Evolutionary conservation across 2,797 vertebrate genomes (phyloP).

Genomic region (Phataginus tetradactyla): DNA sequence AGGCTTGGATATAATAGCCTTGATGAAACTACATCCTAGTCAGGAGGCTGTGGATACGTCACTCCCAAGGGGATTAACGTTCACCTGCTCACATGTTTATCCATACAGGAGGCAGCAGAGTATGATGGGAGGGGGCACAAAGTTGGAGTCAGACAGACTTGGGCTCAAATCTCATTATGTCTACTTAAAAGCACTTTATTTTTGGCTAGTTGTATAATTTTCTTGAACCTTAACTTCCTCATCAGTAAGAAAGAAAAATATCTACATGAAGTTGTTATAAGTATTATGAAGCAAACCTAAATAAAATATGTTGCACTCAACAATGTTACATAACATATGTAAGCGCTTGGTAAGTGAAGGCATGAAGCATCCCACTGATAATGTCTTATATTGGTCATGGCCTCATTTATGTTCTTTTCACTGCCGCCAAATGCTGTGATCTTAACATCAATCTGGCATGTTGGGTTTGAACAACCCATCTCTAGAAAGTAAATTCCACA

Average conservation of each 20-base stretch:
- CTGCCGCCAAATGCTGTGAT: background rate
- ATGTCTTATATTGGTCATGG: background rate
- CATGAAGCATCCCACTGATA: background rate
- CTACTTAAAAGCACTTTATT: background rate
- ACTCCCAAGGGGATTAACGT: background rate
- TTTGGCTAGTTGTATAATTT: background rate
- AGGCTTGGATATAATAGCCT: background rate
- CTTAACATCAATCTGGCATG: background rate
- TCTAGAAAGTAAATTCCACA: background rate
- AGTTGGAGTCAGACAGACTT: background rate
- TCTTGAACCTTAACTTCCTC: background rate
- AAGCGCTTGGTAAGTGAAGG: background rate
- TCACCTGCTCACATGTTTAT: background rate
- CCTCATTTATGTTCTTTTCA: background rate
- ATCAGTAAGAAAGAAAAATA: background rate
- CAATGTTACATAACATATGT: background rate
- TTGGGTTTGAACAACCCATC: background rate
- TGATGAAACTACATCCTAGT: background rate
- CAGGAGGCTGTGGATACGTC: background rate
- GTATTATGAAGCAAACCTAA: background rate
- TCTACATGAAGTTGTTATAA: background rate
- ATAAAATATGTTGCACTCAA: background rate
- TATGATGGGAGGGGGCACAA: background rate
- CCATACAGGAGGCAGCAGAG: background rate
- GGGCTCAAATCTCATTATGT: background rate